Evolutionary conservation across 2,888 invertebrate species (phyloP).

Genomic region (Pseudococcus longispinus): DNA sequence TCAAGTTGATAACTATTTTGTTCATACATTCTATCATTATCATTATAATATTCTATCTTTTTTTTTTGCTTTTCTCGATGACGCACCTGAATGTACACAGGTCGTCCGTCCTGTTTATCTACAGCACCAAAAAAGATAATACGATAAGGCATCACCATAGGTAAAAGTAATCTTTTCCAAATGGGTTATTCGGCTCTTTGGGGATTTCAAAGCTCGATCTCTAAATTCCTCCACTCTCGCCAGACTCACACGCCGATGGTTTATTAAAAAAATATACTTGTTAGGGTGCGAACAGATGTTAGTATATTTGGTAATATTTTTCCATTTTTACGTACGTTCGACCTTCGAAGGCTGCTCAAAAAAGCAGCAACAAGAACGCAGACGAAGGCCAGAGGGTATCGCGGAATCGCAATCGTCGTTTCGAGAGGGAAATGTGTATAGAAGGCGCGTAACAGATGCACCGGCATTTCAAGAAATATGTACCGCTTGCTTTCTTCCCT

Average conservation of each 20-base stretch:
- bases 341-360: neutral
- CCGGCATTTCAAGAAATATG: neutral
- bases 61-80: too few relatives aligned
- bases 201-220: too few relatives aligned
- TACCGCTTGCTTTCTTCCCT: neutral
- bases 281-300: slow-evolving; percentile 34
- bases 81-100: too few relatives aligned
- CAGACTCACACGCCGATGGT: neutral
- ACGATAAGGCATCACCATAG: too few relatives aligned
- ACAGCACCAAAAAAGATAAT: too few relatives aligned
- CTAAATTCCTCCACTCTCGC: neutral
- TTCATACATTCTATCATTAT: too few relatives aligned
- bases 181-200: too few relatives aligned
- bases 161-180: too few relatives aligned
- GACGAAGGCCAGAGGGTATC: neutral
- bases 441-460: slow-evolving; percentile 1
- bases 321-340: neutral
- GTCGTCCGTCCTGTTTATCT: too few relatives aligned
- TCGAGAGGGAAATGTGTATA: neutral
- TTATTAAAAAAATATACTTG: slow-evolving; percentile 36
- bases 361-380: neutral
- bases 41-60: too few relatives aligned
- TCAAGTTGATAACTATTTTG: too few relatives aligned
- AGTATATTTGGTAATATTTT: slow-evolving; percentile 12
- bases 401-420: neutral